phyloP scores from a whole-genome alignment of 2,797 vertebrate species.

The Bovichtus variegatus region DNA sequence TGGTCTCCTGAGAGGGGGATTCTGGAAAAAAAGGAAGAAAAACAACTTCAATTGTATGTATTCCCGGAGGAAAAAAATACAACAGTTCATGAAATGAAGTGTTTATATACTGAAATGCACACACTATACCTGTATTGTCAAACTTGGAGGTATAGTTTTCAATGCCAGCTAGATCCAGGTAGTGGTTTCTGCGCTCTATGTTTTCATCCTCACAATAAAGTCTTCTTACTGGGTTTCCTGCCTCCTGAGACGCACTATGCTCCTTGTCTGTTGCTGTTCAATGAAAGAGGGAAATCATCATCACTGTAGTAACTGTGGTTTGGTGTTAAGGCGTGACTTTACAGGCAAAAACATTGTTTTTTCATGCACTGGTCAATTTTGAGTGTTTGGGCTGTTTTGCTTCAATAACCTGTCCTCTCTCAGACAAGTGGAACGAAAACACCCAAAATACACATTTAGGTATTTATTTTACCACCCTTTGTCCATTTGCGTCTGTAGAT shows the following conservation, averaged over 20 bases:
- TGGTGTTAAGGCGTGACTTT: too few species aligned
- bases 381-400: too few species aligned
- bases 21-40: conserved; percentile 21
- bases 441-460: too few species aligned
- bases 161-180: conserved; percentile 92
- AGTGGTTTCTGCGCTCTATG: conserved; percentile 94
- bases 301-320: background rate
- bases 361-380: too few species aligned
- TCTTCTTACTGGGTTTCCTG: conserved; percentile 36
- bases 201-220: conserved; percentile 91
- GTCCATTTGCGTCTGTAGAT: too few species aligned
- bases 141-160: conserved; percentile 93
- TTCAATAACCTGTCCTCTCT: too few species aligned
- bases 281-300: background rate
- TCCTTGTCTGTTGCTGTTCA: conserved; percentile 36
- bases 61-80: background rate
- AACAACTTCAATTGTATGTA: background rate
- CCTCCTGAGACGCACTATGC: conserved; percentile 42
- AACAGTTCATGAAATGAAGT: background rate
- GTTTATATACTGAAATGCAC: background rate
- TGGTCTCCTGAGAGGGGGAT: conserved; percentile 82
- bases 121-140: conserved; percentile 82
- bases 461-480: too few species aligned
- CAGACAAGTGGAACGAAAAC: too few species aligned
- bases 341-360: too few species aligned